Base-by-base conservation (phyloP, 2,797 vertebrate species). In the Microchirus variegatus region DNA sequence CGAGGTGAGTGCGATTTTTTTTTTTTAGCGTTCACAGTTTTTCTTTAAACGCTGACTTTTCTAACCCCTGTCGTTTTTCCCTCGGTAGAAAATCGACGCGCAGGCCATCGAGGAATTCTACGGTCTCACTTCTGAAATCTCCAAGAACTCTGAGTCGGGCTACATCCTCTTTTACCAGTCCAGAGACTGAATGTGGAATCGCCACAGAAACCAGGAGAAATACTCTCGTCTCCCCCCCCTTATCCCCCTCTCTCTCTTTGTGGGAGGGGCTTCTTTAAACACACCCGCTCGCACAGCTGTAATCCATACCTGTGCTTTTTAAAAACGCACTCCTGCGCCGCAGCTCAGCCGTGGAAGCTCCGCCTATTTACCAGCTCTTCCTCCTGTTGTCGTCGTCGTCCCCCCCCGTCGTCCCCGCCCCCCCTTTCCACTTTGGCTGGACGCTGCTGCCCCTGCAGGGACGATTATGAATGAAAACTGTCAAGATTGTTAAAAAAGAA, bases 161-260 rank as follows among this genome's bases (percentile, higher is more conserved):
- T 99, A 99, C 92, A 99, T 99, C 92, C 95, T 99, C 90, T 99
- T 99, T 87, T 98, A 99, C 90, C 98, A 99, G 90, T 99, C 97
- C 77, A 95, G 98, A 92, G 97, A 99, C 80, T 90, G 67, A 96
- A 67, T 5, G 61, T 63, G 80, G 77, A 67, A 73, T 67, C 46
- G 8, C 51, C 65, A 26, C 57, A 59, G 70, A 59, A 42, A 63
- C 49, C 40, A n/a, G 75, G 73, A 74, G 81, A 67, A 59, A 55
- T 10, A 47, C 69, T 80, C 59, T 22, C 56, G 68, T 70, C 47
- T 65, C 53, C 22, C 22, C 5, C 5, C 22, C 5, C 22, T 22
- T 22, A 0, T 22, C 22, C 5, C 22, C 5, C 22, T 22, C 22
- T 22, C 22, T 22, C 22, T 59, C 45, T 35, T 10, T 10, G 43